These are phyloP conservation scores for Acrocephalus scirpaceus DNA, from an alignment of 2,797 vertebrate genomes.

Conservation along the genomic window DNA sequence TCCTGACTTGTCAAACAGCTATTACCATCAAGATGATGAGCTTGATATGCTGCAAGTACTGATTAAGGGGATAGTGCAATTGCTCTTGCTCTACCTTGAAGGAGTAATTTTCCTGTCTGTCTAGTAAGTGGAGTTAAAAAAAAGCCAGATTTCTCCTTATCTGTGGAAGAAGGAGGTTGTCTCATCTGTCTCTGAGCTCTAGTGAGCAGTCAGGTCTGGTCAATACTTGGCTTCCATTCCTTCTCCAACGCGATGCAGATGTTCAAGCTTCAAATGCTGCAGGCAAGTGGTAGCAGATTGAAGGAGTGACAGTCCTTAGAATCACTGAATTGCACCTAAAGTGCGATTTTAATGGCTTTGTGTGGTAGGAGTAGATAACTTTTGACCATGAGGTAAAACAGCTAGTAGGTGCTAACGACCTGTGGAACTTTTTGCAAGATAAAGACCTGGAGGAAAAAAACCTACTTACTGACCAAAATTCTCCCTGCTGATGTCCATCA, in stretches of 20 bases:
- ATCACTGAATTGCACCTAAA: neutral
- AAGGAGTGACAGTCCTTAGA: neutral
- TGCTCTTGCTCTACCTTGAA: conserved; percentile 59
- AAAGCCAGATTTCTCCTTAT: conserved; percentile 25
- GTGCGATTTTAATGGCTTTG: neutral
- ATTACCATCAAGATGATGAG: conserved; percentile 63
- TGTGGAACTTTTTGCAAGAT: neutral
- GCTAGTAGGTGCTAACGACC: neutral
- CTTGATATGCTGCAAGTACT: conserved; percentile 64
- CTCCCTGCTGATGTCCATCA: neutral
- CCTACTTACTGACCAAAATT: neutral
- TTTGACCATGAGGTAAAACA: neutral
- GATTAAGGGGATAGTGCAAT: conserved; percentile 71
- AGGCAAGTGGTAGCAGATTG: neutral
- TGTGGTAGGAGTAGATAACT: neutral
- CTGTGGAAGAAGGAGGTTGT: conserved; percentile 24
- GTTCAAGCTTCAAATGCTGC: neutral
- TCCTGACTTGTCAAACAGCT: conserved; percentile 71
- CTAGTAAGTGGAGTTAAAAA: conserved; percentile 49
- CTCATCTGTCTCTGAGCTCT: conserved; percentile 39
- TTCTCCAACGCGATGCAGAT: neutral
- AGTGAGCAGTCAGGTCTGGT: neutral
- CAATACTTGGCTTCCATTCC: conserved; percentile 3
- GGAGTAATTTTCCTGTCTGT: conserved; percentile 69
- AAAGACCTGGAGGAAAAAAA: neutral